Conservation (phyloP, 2,888 invertebrate genomes). For the Ophonus ardosiacus region DNA sequence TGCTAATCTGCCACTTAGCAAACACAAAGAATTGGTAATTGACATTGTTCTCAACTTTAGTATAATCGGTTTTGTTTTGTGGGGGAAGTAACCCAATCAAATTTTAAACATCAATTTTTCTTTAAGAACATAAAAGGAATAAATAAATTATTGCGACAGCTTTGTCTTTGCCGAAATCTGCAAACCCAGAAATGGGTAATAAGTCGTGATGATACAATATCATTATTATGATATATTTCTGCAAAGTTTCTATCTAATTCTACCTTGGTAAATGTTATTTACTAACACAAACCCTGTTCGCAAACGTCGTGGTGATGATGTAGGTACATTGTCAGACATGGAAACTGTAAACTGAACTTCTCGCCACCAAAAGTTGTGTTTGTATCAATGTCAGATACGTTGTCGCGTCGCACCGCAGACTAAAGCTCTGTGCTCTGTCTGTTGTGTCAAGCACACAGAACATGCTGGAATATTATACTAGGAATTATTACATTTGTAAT, state of each 20-base stretch:
- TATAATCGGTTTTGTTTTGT: slow-evolving; percentile 45
- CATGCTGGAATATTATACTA: neutral
- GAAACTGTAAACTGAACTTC: slow-evolving; percentile 17
- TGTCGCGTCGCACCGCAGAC: slow-evolving; percentile 57
- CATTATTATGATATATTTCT: too few relatives aligned
- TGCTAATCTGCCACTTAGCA: slow-evolving; percentile 43
- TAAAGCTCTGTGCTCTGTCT: slow-evolving; percentile 58
- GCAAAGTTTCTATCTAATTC: too few relatives aligned
- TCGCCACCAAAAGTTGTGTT: slow-evolving; percentile 54
- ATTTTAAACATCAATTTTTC: slow-evolving; percentile 30
- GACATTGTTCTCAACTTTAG: slow-evolving; percentile 37
- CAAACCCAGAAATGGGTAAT: too few relatives aligned
- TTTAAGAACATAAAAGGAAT: neutral
- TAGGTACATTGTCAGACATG: neutral
- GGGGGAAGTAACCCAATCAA: neutral
- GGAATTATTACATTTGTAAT: neutral
- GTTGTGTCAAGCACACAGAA: neutral
- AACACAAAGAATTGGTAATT: slow-evolving; percentile 52
- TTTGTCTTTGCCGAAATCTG: neutral
- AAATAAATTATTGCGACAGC: neutral
- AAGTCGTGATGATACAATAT: too few relatives aligned
- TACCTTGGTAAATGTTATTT: neutral
- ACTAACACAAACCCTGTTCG: neutral
- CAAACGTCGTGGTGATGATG: neutral
- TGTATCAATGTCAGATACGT: slow-evolving; percentile 58